Evolutionary conservation across 2,888 invertebrate genomes (phyloP).

Genomic region (Tolmerus cingulatus): DNA sequence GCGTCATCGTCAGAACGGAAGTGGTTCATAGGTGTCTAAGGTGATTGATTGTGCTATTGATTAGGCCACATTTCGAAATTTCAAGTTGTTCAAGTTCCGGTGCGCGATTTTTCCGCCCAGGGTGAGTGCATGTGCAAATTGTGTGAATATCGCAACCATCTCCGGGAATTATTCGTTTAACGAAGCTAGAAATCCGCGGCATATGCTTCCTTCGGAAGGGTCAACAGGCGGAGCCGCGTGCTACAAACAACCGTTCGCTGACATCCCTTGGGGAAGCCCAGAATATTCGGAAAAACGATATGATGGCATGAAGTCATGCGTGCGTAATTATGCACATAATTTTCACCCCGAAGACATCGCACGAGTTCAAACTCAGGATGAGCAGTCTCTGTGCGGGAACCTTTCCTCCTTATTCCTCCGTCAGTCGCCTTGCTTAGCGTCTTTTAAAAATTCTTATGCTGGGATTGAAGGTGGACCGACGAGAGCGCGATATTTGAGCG

Average conservation of each 20-base stretch:
- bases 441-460: background rate
- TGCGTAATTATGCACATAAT: constrained; percentile 31
- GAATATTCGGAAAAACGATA: constrained; percentile 31
- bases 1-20: background rate
- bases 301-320: constrained; percentile 32
- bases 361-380: background rate
- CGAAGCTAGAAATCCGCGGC: background rate
- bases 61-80: background rate
- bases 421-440: background rate
- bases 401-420: background rate
- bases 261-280: constrained; percentile 20
- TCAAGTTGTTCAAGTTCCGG: background rate
- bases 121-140: background rate
- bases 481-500: background rate
- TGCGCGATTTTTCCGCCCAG: background rate
- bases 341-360: background rate
- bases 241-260: background rate
- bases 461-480: constrained; percentile 7
- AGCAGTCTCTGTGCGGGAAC: background rate
- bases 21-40: background rate
- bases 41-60: constrained; percentile 18
- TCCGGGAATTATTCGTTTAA: background rate
- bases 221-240: background rate
- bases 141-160: background rate
- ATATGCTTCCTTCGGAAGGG: constrained; percentile 5